These are phyloP conservation scores for Corythaixoides concolor DNA, from an alignment of 2,113 vertebrate genomes.

Conservation along the genomic window DNA sequence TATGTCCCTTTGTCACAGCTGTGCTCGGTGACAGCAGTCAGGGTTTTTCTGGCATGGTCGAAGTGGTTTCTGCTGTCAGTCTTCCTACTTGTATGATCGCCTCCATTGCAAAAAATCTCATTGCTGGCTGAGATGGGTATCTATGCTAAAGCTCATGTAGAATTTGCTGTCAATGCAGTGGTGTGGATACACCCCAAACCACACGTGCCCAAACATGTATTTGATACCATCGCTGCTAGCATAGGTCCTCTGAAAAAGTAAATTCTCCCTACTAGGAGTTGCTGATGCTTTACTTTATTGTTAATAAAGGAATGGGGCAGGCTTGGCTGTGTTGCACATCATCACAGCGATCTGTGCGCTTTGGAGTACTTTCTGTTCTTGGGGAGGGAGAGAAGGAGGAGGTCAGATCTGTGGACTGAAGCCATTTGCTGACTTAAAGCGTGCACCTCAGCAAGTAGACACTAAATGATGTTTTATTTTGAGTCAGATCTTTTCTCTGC, in stretches of 20 bases:
- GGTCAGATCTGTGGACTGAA: not conserved
- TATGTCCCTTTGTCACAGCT: not conserved
- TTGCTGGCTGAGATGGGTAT: not conserved
- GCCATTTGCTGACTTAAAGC: not conserved
- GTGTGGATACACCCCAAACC: not conserved
- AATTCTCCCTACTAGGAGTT: not conserved
- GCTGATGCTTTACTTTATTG: not conserved
- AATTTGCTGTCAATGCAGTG: accelerated
- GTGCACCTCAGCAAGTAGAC: not conserved
- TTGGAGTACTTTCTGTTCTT: not conserved
- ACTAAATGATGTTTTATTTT: not conserved
- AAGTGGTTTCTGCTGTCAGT: not conserved
- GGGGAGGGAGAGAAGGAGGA: not conserved
- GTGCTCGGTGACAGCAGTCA: not conserved
- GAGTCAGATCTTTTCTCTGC: not conserved
- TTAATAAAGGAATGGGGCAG: not conserved
- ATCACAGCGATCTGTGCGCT: not conserved
- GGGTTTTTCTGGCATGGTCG: not conserved
- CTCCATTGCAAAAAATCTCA: not conserved
- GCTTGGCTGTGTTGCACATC: not conserved
- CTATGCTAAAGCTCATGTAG: not conserved
- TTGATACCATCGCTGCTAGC: not conserved
- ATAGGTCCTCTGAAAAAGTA: not conserved
- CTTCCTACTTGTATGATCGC: not conserved
- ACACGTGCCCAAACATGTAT: accelerated